Conservation (phyloP, 30 jellyfish, hydroid and myxozoan genomes). For the Haliclystus octoradiatus region DNA sequence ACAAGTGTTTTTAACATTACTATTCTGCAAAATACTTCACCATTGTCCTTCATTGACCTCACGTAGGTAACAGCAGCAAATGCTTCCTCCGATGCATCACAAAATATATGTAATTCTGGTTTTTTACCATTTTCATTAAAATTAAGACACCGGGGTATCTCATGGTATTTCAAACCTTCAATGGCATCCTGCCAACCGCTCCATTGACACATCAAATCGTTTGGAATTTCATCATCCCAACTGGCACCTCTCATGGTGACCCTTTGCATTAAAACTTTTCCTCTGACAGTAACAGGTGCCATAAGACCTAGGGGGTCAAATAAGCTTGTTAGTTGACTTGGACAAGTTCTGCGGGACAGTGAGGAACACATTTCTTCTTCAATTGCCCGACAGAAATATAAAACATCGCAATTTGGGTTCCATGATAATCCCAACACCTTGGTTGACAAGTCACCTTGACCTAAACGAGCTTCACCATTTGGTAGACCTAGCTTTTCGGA, state of each 20-base stretch:
- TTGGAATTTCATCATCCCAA: conserved; percentile 32
- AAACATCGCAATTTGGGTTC: no score
- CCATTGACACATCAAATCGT: conserved; percentile 15
- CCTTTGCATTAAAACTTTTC: conserved; percentile 16
- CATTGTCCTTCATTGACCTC: conserved; percentile 7
- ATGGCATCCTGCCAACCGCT: conserved; percentile 17
- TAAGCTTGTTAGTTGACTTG: no score
- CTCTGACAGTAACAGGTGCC: conserved; percentile 23
- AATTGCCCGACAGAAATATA: no score
- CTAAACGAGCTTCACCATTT: no score
- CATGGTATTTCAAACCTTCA: conserved; percentile 14
- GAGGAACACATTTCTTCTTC: no score
- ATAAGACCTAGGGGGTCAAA: conserved; percentile 35
- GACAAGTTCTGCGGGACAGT: no score
- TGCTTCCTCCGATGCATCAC: conserved; percentile 45
- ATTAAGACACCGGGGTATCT: conserved; percentile 16
- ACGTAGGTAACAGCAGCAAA: conserved; percentile 29
- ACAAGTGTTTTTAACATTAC: conserved; percentile 38
- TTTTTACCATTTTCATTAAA: conserved; percentile 17
- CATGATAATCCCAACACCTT: no score
- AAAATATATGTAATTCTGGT: conserved; percentile 22
- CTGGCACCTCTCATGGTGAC: conserved; percentile 27
- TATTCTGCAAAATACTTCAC: conserved; percentile 10
- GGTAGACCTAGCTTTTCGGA: not conserved
- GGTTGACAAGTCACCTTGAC: no score